Conservation (phyloP, 2,888 invertebrate species). For the Eumacrocentrus americanus region DNA sequence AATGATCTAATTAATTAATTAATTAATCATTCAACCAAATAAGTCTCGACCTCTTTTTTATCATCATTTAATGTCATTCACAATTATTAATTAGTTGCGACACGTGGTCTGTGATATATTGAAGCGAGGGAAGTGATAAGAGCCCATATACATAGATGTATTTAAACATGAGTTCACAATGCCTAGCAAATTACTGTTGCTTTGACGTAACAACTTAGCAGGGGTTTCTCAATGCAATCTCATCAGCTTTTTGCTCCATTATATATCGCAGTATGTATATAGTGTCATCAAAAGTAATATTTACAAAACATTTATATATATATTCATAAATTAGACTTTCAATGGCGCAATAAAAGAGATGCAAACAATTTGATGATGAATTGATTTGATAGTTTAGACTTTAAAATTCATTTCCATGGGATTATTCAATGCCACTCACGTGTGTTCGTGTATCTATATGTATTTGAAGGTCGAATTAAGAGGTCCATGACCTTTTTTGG, state of each 20-base stretch:
- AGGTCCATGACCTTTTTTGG: neutral
- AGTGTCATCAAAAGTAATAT: no score
- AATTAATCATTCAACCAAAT: neutral
- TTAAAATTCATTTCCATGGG: neutral
- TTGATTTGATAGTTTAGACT: neutral
- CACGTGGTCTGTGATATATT: no score
- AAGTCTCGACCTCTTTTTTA: no score
- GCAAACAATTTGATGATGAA: no score
- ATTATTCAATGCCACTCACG: constrained; percentile 5
- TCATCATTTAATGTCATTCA: no score
- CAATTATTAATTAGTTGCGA: no score
- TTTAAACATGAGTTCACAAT: constrained; percentile 7
- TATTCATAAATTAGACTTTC: no score
- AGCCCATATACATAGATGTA: no score
- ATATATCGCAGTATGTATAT: neutral
- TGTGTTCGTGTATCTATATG: no score
- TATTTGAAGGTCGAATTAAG: constrained; percentile 5
- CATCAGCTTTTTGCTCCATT: neutral
- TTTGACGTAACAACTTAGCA: constrained; percentile 18
- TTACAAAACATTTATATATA: no score
- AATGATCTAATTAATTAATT: constrained; percentile 4
- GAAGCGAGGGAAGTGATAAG: constrained; percentile 3
- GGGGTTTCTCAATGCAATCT: constrained; percentile 10
- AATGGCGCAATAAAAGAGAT: no score
- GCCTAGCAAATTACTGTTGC: constrained; percentile 3